These are phyloP conservation scores for Aplodontia rufa DNA, from an alignment of 2,113 vertebrate species.

Conservation along the genomic window DNA sequence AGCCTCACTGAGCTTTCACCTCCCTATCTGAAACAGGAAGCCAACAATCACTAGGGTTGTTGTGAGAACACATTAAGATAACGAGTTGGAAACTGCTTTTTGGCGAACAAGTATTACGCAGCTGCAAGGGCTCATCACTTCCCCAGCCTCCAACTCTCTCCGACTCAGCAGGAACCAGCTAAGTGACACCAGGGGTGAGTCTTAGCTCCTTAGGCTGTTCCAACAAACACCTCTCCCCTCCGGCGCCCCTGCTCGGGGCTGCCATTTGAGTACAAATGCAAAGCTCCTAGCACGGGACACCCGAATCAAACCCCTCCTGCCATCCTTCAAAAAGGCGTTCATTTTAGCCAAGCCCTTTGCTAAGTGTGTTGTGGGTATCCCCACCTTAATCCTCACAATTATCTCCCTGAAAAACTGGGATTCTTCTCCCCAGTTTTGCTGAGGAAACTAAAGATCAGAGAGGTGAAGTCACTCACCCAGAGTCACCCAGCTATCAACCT, in stretches of 20 bases:
- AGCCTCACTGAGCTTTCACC: background rate
- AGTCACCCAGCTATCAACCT: background rate
- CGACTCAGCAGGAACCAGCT: constrained; percentile 7
- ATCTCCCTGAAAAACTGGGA: background rate
- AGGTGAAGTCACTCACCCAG: background rate
- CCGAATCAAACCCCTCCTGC: background rate
- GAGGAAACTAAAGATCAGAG: background rate
- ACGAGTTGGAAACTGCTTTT: constrained; percentile 48
- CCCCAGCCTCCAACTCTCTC: constrained; percentile 24
- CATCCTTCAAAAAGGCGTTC: background rate
- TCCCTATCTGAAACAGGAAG: background rate
- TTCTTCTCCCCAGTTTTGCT: background rate
- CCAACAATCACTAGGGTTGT: constrained; percentile 32
- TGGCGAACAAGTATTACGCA: background rate
- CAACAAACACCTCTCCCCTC: constrained; percentile 1
- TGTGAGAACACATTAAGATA: constrained; percentile 51
- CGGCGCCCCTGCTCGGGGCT: background rate
- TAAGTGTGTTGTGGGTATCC: too few species aligned
- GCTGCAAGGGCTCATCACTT: constrained; percentile 6
- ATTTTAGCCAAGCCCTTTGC: background rate
- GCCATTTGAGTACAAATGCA: background rate
- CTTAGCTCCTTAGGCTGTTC: constrained; percentile 13
- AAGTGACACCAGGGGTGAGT: constrained; percentile 49
- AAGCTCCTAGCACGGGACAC: accelerated
- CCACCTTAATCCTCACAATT: background rate